These are phyloP conservation scores for Dimorphilus gyrociliatus DNA, from an alignment of 2,888 invertebrate species.

Conservation along the genomic window DNA sequence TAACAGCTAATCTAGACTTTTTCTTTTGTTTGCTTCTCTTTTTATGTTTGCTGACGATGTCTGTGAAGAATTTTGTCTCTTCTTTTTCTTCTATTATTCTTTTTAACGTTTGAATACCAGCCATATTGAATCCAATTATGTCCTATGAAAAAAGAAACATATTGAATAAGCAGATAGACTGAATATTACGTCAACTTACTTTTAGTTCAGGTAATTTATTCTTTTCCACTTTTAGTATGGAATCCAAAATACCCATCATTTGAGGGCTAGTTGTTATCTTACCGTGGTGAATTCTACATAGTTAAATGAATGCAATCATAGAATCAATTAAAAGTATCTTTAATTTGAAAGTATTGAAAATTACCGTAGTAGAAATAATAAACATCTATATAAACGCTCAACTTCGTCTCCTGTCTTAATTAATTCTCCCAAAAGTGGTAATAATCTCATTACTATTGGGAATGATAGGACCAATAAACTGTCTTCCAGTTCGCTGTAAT, in stretches of 20 bases:
- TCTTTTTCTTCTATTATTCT: conserved; percentile 57
- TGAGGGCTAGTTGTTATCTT: conserved; percentile 57
- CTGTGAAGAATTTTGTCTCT: conserved; percentile 58
- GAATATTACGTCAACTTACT: conserved; percentile 40
- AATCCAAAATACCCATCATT: conserved; percentile 50
- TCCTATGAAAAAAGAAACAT: conserved; percentile 46
- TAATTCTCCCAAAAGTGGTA: conserved; percentile 53
- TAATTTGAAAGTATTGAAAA: background rate
- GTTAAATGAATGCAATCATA: background rate
- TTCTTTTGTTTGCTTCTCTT: conserved; percentile 47
- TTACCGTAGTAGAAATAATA: conserved; percentile 47
- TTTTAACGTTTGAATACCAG: conserved; percentile 59
- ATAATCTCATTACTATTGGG: conserved; percentile 57
- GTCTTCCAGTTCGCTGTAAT: conserved; percentile 71
- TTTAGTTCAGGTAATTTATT: conserved; percentile 46
- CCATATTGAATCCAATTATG: conserved; percentile 64
- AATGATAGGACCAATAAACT: conserved; percentile 69
- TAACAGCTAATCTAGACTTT: conserved; percentile 33
- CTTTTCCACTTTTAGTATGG: conserved; percentile 46
- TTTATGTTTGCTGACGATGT: conserved; percentile 53
- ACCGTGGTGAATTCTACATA: conserved; percentile 37
- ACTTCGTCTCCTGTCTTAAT: conserved; percentile 51
- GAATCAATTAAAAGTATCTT: background rate
- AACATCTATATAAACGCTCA: conserved; percentile 59
- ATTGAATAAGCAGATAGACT: background rate